These are phyloP conservation scores for Leucozona laternaria DNA, from an alignment of 2,888 invertebrate genomes.

Conservation along the genomic window DNA sequence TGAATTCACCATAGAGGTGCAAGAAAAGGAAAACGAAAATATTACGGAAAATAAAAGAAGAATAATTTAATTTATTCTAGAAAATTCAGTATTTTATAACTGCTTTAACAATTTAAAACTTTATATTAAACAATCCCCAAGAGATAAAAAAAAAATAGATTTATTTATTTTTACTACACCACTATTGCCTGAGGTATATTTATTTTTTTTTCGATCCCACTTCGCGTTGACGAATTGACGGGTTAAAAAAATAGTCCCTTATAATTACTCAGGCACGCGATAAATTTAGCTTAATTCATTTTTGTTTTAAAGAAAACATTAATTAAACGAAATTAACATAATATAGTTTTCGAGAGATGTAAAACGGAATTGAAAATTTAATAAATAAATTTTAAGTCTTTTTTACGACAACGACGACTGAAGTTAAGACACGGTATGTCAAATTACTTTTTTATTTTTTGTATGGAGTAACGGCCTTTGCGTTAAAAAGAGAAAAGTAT, in stretches of 20 bases:
- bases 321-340: not conserved
- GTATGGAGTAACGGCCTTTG: not conserved
- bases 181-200: slow-evolving; percentile 46
- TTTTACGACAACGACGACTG: slow-evolving; percentile 33
- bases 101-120: not conserved
- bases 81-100: not conserved
- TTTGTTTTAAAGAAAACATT: not conserved
- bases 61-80: not conserved
- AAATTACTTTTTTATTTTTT: slow-evolving; percentile 33
- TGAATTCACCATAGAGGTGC: slow-evolving; percentile 40
- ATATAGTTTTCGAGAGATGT: not conserved
- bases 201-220: slow-evolving; percentile 27
- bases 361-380: slow-evolving; percentile 21
- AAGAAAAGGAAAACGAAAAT: slow-evolving; percentile 25
- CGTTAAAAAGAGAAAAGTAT: not conserved
- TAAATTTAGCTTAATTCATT: not conserved
- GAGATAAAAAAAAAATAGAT: not conserved
- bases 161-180: slow-evolving; percentile 6
- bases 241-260: slow-evolving; percentile 13
- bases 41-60: not conserved
- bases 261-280: slow-evolving; percentile 49
- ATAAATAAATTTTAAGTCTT: slow-evolving; percentile 33
- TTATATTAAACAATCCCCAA: not conserved
- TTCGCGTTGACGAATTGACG: slow-evolving; percentile 43
- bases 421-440: slow-evolving; percentile 60